phyloP scores from a whole-genome alignment of 2,888 invertebrate genomes.

The Acheta domesticus region DNA sequence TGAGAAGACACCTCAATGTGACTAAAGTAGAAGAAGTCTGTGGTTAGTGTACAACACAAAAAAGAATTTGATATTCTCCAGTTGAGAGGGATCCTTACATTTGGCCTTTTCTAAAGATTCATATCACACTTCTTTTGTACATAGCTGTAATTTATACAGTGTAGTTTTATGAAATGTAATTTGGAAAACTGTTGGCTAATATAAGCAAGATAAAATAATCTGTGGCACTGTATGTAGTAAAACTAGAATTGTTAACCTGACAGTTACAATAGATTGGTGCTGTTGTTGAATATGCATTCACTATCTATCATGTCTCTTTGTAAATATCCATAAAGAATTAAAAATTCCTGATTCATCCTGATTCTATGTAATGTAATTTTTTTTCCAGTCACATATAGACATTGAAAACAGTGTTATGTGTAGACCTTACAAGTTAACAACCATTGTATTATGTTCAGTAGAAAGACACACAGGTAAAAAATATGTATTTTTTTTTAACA shows the following conservation, averaged over 20 bases:
- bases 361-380: neutral
- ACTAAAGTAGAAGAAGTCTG: neutral
- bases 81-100: neutral
- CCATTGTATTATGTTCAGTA: neutral
- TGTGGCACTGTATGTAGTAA: neutral
- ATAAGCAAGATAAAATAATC: neutral
- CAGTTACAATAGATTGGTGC: slow-evolving; percentile 18
- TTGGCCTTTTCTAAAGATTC: neutral
- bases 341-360: slow-evolving; percentile 18
- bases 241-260: neutral
- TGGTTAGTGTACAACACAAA: neutral
- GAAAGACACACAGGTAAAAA: neutral
- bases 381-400: neutral
- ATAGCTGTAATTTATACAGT: slow-evolving; percentile 25
- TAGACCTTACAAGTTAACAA: neutral
- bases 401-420: neutral
- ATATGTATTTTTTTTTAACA: neutral
- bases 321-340: neutral
- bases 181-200: slow-evolving; percentile 21
- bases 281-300: slow-evolving; percentile 5
- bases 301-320: neutral
- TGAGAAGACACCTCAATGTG: neutral
- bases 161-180: slow-evolving; percentile 22
- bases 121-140: slow-evolving; percentile 26
- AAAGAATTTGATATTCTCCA: neutral